Evolutionary conservation across 2,113 vertebrate genomes (phyloP).

Genomic region (Cebus imitator): DNA sequence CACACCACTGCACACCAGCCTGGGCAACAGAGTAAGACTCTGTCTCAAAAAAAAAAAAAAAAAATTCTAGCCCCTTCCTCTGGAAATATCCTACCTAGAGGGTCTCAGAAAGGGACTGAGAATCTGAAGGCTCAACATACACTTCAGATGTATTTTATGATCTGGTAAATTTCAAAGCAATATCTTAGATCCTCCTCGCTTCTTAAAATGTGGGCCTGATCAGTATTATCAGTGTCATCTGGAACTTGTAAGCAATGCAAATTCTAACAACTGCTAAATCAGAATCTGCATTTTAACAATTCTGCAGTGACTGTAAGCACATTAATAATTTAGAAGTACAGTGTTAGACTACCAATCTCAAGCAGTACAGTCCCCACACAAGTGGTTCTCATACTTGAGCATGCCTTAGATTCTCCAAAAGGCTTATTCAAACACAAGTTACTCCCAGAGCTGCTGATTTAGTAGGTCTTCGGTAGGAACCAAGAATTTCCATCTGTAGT

Average conservation of each 20-base stretch:
- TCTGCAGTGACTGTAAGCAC: background rate
- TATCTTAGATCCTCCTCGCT: background rate
- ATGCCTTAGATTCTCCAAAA: background rate
- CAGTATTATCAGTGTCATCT: background rate
- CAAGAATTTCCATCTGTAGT: background rate
- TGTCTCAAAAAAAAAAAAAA: too few relatives aligned
- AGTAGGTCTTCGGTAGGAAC: background rate
- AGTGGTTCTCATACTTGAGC: background rate
- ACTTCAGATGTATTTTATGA: background rate
- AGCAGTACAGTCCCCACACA: background rate
- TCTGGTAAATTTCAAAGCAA: background rate
- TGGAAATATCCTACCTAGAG: background rate
- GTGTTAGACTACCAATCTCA: background rate
- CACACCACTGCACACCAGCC: too few relatives aligned
- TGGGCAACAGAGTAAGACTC: too few relatives aligned
- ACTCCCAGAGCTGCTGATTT: background rate
- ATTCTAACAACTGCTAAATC: background rate
- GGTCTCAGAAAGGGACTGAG: background rate
- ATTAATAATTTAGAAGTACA: background rate
- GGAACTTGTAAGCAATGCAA: background rate
- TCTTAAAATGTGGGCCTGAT: background rate
- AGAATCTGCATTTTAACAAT: background rate
- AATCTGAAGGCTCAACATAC: background rate
- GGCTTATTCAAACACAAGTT: background rate
- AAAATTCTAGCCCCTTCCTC: background rate